Percentiles rank a stretch among this genome's conserved stretches.
Evolutionary conservation across 2,113 vertebrate genomes (phyloP).

Genomic region (Diglossa brunneiventris): DNA sequence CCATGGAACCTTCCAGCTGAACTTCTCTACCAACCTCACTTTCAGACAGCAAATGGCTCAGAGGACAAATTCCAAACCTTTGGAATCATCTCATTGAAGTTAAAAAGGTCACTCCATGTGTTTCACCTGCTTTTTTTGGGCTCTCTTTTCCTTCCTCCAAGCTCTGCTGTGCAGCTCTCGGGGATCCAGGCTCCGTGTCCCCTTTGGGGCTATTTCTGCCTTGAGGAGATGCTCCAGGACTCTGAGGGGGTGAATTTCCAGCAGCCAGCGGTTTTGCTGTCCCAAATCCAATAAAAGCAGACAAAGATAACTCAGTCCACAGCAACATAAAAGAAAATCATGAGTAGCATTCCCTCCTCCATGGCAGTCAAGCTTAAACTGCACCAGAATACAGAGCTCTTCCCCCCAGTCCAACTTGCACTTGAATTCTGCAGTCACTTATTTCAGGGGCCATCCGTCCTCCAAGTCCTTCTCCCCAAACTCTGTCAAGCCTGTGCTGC

Average conservation of each 20-base stretch:
- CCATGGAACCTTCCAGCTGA: not conserved
- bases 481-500: not conserved
- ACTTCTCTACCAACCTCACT: not conserved
- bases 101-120: not conserved
- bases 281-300: not conserved
- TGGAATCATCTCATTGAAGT: not conserved
- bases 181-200: not conserved
- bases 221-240: not conserved
- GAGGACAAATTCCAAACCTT: not conserved
- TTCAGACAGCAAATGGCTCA: not conserved
- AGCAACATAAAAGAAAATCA: not conserved
- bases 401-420: rapidly evolving
- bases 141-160: not conserved
- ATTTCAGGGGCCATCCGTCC: not conserved
- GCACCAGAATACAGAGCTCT: not conserved
- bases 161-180: not conserved
- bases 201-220: not conserved
- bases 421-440: not conserved
- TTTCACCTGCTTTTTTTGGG: not conserved
- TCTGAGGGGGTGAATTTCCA: not conserved
- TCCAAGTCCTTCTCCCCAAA: not conserved
- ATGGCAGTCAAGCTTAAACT: not conserved
- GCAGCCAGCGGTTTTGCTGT: conserved; percentile 31
- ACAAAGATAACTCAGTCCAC: not conserved
- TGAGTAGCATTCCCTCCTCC: not conserved